Evolutionary conservation across 2,888 invertebrate genomes (phyloP).

Genomic region (Polydrusus tereticollis): DNA sequence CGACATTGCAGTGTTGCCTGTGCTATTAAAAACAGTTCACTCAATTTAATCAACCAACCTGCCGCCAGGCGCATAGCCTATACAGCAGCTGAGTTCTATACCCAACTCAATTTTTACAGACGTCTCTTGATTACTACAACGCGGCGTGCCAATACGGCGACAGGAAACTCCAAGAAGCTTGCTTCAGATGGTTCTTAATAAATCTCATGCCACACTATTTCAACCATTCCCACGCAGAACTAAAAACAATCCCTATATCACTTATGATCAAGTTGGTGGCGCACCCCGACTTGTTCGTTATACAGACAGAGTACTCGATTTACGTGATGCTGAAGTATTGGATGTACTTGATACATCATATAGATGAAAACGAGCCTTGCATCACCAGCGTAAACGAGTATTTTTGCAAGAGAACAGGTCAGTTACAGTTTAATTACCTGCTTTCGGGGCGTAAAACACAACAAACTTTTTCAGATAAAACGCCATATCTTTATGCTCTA

Average conservation of each 20-base stretch:
- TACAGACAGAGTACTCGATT: conserved; percentile 84
- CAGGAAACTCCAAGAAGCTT: conserved; percentile 72
- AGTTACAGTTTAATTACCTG: too few relatives aligned
- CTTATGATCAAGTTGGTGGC: conserved; percentile 75
- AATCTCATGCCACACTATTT: conserved; percentile 75
- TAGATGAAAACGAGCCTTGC: conserved; percentile 54
- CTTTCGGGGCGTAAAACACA: too few relatives aligned
- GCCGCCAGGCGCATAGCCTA: too few relatives aligned
- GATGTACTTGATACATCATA: conserved; percentile 73
- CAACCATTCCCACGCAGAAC: conserved; percentile 66
- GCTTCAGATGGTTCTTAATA: conserved; percentile 78
- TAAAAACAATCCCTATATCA: conserved; percentile 75
- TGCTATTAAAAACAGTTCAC: too few relatives aligned
- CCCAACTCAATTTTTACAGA: conserved; percentile 70
- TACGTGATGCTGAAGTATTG: conserved; percentile 80
- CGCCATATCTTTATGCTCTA: conserved; percentile 72
- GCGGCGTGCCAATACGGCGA: conserved; percentile 79
- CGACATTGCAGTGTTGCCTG: too few relatives aligned
- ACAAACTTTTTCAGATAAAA: conserved; percentile 57
- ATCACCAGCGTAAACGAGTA: conserved; percentile 63
- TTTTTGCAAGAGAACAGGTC: conserved; percentile 67
- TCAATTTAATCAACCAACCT: too few relatives aligned
- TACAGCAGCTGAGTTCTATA: too few relatives aligned
- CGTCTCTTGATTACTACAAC: conserved; percentile 77
- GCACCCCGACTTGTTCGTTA: conserved; percentile 77